A percentile compares a stretch with the other conserved stretches of the same genome.
Evolutionary conservation across 2,888 invertebrate genomes (phyloP).

Genomic region (Ferrisia virgata): DNA sequence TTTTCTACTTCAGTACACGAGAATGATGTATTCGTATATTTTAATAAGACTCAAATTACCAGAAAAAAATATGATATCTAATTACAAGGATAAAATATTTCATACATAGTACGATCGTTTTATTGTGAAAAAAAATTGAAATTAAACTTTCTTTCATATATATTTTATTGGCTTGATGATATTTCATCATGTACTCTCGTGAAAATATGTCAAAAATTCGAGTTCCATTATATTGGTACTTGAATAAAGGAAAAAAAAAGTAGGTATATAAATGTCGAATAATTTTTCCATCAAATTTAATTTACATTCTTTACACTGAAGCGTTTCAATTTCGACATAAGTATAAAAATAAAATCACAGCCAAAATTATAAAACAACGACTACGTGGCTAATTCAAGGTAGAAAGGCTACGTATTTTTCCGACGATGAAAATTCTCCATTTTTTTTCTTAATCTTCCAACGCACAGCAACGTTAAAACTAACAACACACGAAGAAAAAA

Average conservation of each 20-base stretch:
- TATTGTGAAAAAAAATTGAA: not conserved
- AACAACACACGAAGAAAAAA: not conserved
- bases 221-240: not conserved
- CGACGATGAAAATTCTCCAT: not conserved
- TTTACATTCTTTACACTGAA: conserved; percentile 9
- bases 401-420: not conserved
- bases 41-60: no score
- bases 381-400: not conserved
- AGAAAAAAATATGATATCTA: no score
- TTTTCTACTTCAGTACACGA: no score
- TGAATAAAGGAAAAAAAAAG: not conserved
- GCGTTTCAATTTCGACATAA: not conserved
- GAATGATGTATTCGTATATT: no score
- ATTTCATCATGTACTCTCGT: not conserved
- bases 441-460: not conserved
- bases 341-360: not conserved
- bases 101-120: not conserved
- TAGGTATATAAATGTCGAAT: not conserved
- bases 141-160: not conserved
- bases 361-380: conserved; percentile 1
- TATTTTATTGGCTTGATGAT: not conserved
- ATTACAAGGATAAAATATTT: not conserved
- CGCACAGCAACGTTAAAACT: not conserved
- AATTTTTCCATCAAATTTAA: not conserved
- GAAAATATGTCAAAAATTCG: not conserved